Evolutionary conservation across 2,888 invertebrate genomes (phyloP).

Genomic region (Quadriops clusia): DNA sequence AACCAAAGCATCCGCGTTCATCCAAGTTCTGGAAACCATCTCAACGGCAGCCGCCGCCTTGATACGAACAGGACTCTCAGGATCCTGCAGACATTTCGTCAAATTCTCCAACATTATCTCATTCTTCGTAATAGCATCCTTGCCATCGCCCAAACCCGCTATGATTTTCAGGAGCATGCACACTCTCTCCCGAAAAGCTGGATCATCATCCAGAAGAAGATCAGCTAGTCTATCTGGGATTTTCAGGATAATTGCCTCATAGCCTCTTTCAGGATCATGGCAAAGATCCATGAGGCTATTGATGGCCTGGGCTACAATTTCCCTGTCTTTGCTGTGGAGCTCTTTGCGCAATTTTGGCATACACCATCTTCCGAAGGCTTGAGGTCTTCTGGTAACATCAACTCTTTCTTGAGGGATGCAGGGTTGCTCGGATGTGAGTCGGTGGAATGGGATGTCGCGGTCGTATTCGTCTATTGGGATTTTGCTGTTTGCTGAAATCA

Average conservation of each 20-base stretch:
- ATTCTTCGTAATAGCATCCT: constrained; percentile 32
- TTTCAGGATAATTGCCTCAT: constrained; percentile 32
- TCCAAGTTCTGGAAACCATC: constrained; percentile 31
- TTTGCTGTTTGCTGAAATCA: constrained; percentile 23
- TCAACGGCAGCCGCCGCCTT: constrained; percentile 33
- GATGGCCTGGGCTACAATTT: constrained; percentile 32
- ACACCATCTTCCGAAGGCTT: constrained; percentile 36
- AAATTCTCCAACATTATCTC: constrained; percentile 28
- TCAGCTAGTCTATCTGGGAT: constrained; percentile 34
- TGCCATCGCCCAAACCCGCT: constrained; percentile 32
- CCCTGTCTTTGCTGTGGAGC: constrained; percentile 28
- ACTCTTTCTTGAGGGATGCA: constrained; percentile 32
- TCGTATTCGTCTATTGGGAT: constrained; percentile 24
- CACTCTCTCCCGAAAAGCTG: constrained; percentile 33
- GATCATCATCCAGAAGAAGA: constrained; percentile 26
- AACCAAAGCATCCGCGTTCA: constrained; percentile 32
- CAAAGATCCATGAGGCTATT: constrained; percentile 35
- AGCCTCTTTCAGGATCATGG: constrained; percentile 36
- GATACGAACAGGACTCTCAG: constrained; percentile 27
- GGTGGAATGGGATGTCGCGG: constrained; percentile 27
- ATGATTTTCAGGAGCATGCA: constrained; percentile 31
- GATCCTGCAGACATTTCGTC: constrained; percentile 27
- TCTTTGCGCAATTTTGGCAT: constrained; percentile 37
- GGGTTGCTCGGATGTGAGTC: constrained; percentile 34
- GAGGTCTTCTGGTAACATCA: constrained; percentile 33